These are phyloP conservation scores for Apodemus agrarius DNA, from an alignment of 2,797 vertebrate species.

Conservation along the genomic window DNA sequence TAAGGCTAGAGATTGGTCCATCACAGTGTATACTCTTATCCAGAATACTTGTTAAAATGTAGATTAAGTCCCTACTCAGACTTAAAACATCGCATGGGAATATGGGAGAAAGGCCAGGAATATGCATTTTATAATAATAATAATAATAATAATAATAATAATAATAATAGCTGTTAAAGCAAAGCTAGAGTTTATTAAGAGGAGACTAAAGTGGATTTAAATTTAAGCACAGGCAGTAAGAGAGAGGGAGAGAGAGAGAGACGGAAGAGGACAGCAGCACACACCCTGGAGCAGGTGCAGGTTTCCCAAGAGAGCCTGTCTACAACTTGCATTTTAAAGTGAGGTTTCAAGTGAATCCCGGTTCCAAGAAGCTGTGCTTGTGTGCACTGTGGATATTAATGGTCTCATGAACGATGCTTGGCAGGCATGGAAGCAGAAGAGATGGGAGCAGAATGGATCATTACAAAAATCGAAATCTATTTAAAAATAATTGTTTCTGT, in stretches of 20 bases:
- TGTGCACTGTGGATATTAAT: too few relatives aligned
- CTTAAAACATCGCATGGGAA: neutral
- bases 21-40: neutral
- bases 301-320: neutral
- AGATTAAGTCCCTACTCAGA: neutral
- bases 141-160: too few relatives aligned
- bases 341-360: neutral
- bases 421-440: neutral
- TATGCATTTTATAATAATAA: neutral
- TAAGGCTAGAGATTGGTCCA: neutral
- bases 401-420: neutral
- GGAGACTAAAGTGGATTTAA: neutral
- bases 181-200: neutral
- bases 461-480: conserved; percentile 59
- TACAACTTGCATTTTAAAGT: neutral
- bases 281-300: neutral
- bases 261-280: neutral
- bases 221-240: neutral
- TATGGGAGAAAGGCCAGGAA: neutral
- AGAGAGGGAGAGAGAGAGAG: neutral
- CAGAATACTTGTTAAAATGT: neutral
- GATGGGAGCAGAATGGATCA: neutral
- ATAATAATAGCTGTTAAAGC: neutral
- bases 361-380: neutral
- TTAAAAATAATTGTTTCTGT: conserved; percentile 72